Base-by-base conservation (phyloP, 2,113 vertebrate genomes). In the Cathartes aura region DNA sequence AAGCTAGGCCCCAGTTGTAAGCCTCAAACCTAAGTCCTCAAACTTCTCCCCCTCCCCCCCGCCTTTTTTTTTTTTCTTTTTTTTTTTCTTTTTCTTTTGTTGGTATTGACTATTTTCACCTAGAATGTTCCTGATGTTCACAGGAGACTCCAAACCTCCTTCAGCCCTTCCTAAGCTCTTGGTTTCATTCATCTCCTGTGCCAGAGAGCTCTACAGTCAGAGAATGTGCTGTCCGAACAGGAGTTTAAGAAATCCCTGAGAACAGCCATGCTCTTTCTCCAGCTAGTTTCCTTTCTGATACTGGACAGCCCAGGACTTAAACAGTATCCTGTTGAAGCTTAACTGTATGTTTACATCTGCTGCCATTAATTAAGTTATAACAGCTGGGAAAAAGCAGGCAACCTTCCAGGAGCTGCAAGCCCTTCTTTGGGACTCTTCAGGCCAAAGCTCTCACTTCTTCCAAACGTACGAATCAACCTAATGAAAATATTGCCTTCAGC, bases 401-500 rank as follows among this genome's bases (percentile, higher is more conserved):
- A 90, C 36, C 45, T 88, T 93, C 95, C 32, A 8, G 70, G 58
- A 93, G 81, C 84, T 88, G 58, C 66, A 90, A 94, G 82, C 24
- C 66, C 62, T 95, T 91, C 95, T 68, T 40, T 76, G 71, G 73
- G 48, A 71, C 68, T 87, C 93, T 82, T 71, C 83, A 89, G 87
- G 82, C 83, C 87, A 89, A 76, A 12, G 55, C 87, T 87, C 72
- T 86, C 60, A 34, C 66, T 92, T 93, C 85, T 26, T 93, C 75
- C 82, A 95, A 95, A 96, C 84, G 87, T 4, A 93, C 6, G 0
- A 84, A 95, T 58, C 59, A 82, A 74, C 60, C 9, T 87, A 89
- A 95, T 56, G 83, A 96, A 96, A 95, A 97, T 74, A 96, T 20
- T 96, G 93, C 97, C 93, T 94, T 96, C 93, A 97, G 96, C 89